Percentiles rank a stretch among this genome's conserved stretches.
Conservation (phyloP, 2,888 invertebrate species). For the Agrenia bidenticulata region DNA sequence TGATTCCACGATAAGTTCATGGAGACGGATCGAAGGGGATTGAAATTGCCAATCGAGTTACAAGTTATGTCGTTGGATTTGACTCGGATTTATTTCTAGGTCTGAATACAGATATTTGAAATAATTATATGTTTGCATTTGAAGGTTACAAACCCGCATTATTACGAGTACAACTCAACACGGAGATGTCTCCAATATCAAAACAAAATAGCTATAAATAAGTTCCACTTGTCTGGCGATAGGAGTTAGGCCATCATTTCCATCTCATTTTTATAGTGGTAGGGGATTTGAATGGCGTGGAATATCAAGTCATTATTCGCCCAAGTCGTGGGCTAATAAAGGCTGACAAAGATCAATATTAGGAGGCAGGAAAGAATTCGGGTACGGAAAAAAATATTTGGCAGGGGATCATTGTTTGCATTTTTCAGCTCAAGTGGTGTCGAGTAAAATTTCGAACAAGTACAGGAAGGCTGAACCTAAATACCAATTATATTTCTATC, state of each 20-base stretch:
- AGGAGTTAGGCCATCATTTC: not conserved
- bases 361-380: constrained; percentile 11
- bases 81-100: too few relatives aligned
- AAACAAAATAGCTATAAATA: constrained; percentile 16
- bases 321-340: constrained; percentile 14
- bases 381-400: constrained; percentile 15
- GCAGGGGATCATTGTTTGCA: constrained; percentile 16
- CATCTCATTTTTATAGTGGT: not conserved
- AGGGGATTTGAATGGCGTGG: not conserved
- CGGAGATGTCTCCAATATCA: constrained; percentile 15
- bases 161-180: not conserved
- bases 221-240: not conserved
- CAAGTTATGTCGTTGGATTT: too few relatives aligned
- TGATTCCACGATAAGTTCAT: too few relatives aligned
- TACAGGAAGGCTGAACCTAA: not conserved
- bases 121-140: too few relatives aligned
- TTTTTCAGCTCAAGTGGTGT: constrained; percentile 16
- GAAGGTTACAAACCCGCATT: too few relatives aligned
- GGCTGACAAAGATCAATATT: constrained; percentile 20
- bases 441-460: constrained; percentile 10
- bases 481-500: not conserved
- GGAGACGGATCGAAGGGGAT: not conserved
- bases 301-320: not conserved
- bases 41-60: not conserved
- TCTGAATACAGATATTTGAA: too few relatives aligned